Base-by-base conservation (phyloP, 2,888 invertebrate species). In the Ephialtes manifestator region DNA sequence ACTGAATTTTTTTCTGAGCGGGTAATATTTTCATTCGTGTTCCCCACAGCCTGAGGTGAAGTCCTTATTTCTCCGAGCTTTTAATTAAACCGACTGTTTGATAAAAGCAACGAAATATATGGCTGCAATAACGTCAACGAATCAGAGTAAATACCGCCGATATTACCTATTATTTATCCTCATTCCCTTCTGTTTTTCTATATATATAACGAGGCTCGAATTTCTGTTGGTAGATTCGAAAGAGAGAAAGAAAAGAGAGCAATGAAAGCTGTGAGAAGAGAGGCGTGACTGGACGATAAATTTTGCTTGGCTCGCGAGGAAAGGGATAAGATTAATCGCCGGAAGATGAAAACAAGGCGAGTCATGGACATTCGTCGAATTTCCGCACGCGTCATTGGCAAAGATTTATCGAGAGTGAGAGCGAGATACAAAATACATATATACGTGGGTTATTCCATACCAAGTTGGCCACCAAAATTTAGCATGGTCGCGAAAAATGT, bases 301-400 rank as follows among this genome's bases (percentile, higher is more conserved):
- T 80, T 80, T 67, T 28, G 24, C 65, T 13, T 55, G 53, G 63
- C 24, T 48, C 18, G 60, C 39, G 72, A 31, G 71, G 63, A 71
- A 77, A 74, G 63, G 77, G 79, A 84, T 79, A 76, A 79, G 83
- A 86, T 86, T 84, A 86, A 86, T 81, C 84, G 81, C 43, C 53
- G 68, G 35, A 77, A 53, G 81, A 81, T 78, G 77, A 77, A 77
- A 84, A 81, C 81, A 85, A 76, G 84, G 83, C 80, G 76, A 70
- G 76, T 82, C 82, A 84, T 85, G 86, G 72, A 75, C 79, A 86
- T 83, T 87, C 71, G 84, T 84, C 75, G 79, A 85, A 88, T 83
- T 84, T 83, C 60, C 70, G 81, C 72, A 75, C 86, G 83, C 82
- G 84, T 85, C 79, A 87, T 87, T 79, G 84, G 83, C 72, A 81